A percentile compares a stretch with the other conserved stretches of the same genome.
Conservation (phyloP, 2,797 vertebrate genomes). For the Melopsittacus undulatus region DNA sequence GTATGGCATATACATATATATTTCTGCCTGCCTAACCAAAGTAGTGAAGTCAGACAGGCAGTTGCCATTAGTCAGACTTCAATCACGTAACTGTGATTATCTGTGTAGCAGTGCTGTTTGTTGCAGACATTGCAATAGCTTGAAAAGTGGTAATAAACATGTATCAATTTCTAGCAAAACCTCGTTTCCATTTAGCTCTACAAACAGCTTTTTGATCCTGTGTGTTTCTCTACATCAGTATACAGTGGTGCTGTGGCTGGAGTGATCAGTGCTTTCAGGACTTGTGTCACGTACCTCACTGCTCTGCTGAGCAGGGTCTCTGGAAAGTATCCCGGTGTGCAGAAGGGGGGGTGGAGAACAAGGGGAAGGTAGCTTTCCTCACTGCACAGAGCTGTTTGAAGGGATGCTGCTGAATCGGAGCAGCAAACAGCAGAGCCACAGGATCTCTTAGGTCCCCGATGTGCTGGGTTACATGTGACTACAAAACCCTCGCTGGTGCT, state of each 20-base stretch:
- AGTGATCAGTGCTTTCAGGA: not conserved
- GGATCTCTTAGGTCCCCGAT: not conserved
- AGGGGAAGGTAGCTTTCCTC: not conserved
- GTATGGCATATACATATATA: not conserved
- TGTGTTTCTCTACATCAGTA: not conserved
- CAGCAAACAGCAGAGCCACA: not conserved
- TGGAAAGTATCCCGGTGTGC: not conserved
- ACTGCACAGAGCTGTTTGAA: not conserved
- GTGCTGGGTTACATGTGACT: not conserved
- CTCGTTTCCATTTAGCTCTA: not conserved
- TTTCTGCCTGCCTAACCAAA: not conserved
- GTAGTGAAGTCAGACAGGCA: not conserved
- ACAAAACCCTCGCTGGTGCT: not conserved
- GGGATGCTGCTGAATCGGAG: not conserved
- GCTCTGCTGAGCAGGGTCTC: not conserved
- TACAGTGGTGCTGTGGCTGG: not conserved
- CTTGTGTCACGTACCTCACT: not conserved
- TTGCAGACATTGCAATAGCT: not conserved
- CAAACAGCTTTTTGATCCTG: not conserved
- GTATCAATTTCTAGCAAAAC: not conserved
- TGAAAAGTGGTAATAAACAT: not conserved
- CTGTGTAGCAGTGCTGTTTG: not conserved
- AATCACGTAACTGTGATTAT: not conserved
- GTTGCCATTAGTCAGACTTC: not conserved
- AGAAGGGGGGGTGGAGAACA: not conserved